Evolutionary conservation across 2,797 vertebrate species (phyloP), one percentile per base, ranked within the genome.

Genomic region (Catharus ustulatus): DNA sequence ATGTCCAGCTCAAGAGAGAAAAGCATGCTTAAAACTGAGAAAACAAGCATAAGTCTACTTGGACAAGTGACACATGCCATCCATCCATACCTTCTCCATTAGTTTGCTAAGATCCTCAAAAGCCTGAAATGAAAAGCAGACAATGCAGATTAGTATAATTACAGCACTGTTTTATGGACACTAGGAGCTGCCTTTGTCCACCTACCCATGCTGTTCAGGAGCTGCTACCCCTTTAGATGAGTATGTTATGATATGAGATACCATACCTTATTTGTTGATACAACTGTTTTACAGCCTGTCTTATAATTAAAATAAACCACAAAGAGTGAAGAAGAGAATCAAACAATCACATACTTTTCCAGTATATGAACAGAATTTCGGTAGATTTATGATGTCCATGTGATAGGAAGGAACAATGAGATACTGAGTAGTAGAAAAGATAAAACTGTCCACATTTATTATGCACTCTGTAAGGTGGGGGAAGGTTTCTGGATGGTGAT

Each of bases 31-130:
- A 80, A 48, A 66, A 58, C 13, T 40, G 29, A 89, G n/a, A 48
- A 34, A 93, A 78, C n/a, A 52, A 71, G 30, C 2, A 0, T 17
- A 57, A 67, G 32, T 48, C 61, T 66, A 7, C 19, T 79, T 13
- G 38, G 13, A 2, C 45, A 84, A 46, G 62, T n/a, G 6, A 80
- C 55, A 66, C 11, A 11, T 43, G 74, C 57, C 85, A 93, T 98
- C 99, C 85, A 92, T 98, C 99, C 89, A 92, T 98, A 99, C 99
- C 99, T 99, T 99, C 92, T 99, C 98, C 99, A 99, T 99, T 58
- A 99, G 98, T 93, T 99, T 99, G 97, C 98, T 99, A 87, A 99
- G 99, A 94, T 99, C 99, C 97, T 99, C 99, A 98, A 99, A 99
- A 63, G 99, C 99, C 99, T 99, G 97, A 91, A 98, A 97, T 54